Percentiles rank a stretch among this genome's conserved stretches.
Conservation (phyloP, 37 sponge, comb jelly and placozoan species). For the Geodia barretti region DNA sequence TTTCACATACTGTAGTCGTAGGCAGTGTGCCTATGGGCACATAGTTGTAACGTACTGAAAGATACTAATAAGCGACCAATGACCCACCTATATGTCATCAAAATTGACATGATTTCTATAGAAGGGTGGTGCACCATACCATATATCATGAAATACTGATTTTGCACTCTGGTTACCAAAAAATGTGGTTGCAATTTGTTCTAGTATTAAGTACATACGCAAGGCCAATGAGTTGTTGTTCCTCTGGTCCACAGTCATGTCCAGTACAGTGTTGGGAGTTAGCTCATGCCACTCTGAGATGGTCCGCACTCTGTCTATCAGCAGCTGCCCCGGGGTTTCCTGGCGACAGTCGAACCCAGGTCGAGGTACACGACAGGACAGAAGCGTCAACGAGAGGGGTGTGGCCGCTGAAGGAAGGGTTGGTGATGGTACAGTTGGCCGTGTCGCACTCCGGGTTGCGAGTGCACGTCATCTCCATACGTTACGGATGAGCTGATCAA, state of each 20-base stretch:
- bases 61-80: too few species aligned
- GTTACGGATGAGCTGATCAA: not conserved
- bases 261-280: not conserved
- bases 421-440: not conserved
- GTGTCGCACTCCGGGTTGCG: not conserved
- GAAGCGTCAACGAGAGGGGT: not conserved
- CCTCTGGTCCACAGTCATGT: not conserved
- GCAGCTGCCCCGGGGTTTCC: not conserved
- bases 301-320: not conserved
- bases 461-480: not conserved
- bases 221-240: not conserved
- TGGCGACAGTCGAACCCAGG: not conserved
- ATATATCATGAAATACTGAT: too few species aligned
- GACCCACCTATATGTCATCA: too few species aligned
- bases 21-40: too few species aligned
- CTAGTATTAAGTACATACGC: too few species aligned
- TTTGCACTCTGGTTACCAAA: too few species aligned
- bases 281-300: not conserved
- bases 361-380: not conserved
- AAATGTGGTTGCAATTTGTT: too few species aligned
- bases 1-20: too few species aligned
- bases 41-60: too few species aligned
- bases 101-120: too few species aligned
- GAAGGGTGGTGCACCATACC: too few species aligned
- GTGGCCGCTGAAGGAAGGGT: too few species aligned